Conservation (phyloP, 2,113 vertebrate species). For the Spermophilus dauricus region DNA sequence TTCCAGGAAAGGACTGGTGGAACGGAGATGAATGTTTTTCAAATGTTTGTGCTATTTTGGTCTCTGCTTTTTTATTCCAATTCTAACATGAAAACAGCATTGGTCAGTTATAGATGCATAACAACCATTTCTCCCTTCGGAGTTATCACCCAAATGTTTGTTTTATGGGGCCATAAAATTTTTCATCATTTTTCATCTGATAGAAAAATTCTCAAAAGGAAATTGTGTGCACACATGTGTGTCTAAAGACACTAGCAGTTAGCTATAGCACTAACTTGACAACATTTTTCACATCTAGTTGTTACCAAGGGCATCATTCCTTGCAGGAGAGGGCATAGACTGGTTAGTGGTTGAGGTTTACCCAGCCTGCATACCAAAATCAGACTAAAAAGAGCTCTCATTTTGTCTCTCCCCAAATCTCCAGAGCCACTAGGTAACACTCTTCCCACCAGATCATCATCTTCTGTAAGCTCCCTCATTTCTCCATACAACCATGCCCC, state of each 20-base stretch:
- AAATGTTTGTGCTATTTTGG: neutral
- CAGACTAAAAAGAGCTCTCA: neutral
- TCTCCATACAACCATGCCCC: neutral
- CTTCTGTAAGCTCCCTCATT: neutral
- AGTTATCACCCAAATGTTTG: neutral
- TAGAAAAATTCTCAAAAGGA: neutral
- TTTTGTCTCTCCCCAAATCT: neutral
- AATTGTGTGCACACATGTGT: neutral
- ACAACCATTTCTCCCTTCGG: constrained; percentile 17
- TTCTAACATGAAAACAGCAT: neutral
- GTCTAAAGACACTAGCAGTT: neutral
- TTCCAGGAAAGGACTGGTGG: neutral
- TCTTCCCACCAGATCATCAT: neutral
- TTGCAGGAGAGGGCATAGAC: neutral
- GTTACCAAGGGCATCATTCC: neutral
- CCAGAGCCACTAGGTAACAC: neutral
- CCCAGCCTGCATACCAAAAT: neutral
- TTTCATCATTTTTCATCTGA: neutral
- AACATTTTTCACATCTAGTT: neutral
- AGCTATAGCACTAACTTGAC: neutral
- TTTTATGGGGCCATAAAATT: neutral
- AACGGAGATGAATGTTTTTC: neutral
- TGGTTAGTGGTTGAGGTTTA: neutral
- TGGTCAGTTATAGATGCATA: neutral
- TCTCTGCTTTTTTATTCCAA: neutral